Evolutionary conservation across 2,797 vertebrate genomes (phyloP).

Genomic region (Crax fasciolata): DNA sequence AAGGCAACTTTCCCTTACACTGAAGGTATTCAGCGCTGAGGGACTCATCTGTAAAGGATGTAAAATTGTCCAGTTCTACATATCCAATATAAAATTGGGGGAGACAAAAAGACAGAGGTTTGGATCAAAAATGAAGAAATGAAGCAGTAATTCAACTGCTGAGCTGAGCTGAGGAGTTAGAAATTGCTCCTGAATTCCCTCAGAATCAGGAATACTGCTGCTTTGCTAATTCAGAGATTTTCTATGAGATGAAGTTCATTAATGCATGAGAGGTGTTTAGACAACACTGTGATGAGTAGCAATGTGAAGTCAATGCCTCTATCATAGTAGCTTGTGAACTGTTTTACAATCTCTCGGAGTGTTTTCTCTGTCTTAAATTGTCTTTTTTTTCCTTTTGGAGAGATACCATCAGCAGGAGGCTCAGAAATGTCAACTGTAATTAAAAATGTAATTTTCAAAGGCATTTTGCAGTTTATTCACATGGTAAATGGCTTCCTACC

Average conservation of each 20-base stretch:
- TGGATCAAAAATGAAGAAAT: neutral
- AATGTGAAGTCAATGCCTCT: neutral
- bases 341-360: conserved; percentile 15
- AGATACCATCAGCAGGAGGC: conserved; percentile 73
- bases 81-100: neutral
- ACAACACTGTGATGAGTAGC: conserved; percentile 10
- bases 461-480: conserved; percentile 74
- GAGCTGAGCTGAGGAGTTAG: neutral
- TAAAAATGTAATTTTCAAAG: conserved; percentile 80
- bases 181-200: neutral
- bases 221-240: conserved; percentile 30
- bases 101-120: neutral
- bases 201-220: neutral
- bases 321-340: conserved; percentile 23
- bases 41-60: neutral
- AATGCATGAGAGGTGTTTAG: neutral
- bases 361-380: conserved; percentile 29
- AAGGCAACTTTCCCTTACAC: neutral
- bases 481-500: conserved; percentile 70
- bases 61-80: too few relatives aligned
- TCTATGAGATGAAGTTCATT: neutral
- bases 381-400: neutral
- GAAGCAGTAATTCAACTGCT: neutral
- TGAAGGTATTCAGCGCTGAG: neutral
- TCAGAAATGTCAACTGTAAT: conserved; percentile 79